Evolutionary conservation across 1,140 invertebrate species (phyloP), one percentile per base, ranked within the genome.

Genomic region (Tetramorium simillimum): DNA sequence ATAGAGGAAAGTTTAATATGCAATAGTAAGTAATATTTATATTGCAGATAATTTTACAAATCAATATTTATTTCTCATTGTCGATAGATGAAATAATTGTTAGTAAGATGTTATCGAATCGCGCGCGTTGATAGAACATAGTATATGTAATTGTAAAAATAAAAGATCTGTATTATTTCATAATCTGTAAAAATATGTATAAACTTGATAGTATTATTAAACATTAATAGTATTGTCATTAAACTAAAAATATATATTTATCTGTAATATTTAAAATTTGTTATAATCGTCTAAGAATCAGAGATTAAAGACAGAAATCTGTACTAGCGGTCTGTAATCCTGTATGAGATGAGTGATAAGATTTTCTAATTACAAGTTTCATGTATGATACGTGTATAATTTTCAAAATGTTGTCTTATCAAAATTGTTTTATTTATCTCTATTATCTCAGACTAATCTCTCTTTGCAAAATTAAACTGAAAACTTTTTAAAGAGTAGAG

Each of bases 381-480:
- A 12, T 37, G 14, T 73, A 21, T 73, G 18, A 56, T 1, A 58
- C 3, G 51, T 43, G 43, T 56, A 21, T 73, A 73, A 73, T 73
- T 75, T 75, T 73, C 28, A 37, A 75, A 43, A 75, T 24, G n/a
- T 58, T 40, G 28, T 7, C n/a, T 73, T 37, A 21, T 73, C 43
- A n/a, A 70, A 70, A 53, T 75, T 58, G 10, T 43, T 5, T 46
- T 46, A 43, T 46, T 67, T 67, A 67, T 67, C 65, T 67, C 14
- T 21, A 43, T 67, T 69, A 69, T 69, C 40, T 14, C 21, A 24
- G 40, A 6, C 6, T 24, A 69, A 1, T 67, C n/a, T 67, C 63
- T 67, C 24, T 16, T 37, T 43, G 10, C 9, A 65, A 10, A 21
- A 67, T 46, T 69, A 1, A 69, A 46, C 2, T 46, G 12, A 24